Evolutionary conservation across 2,113 vertebrate genomes (phyloP).

Genomic region (Bubo blakistoni): DNA sequence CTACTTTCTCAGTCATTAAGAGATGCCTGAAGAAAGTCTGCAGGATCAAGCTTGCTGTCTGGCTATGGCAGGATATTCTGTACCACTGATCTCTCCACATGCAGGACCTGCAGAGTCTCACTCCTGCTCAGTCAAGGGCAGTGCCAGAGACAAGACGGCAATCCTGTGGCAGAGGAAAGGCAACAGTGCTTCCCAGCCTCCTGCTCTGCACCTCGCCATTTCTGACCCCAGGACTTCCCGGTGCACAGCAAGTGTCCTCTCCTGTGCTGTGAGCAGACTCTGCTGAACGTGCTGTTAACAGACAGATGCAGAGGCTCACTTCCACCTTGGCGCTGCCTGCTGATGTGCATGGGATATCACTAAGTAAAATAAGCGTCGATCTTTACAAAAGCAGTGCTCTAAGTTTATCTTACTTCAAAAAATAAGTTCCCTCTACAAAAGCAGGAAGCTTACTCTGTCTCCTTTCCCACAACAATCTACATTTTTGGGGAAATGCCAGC

Average conservation of each 20-base stretch:
- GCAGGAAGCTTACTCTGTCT: constrained; percentile 66
- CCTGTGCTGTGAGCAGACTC: background rate
- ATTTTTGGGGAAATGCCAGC: constrained; percentile 70
- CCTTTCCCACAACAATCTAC: constrained; percentile 69
- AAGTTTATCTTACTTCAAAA: constrained; percentile 64
- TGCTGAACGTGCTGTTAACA: background rate
- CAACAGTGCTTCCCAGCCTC: background rate
- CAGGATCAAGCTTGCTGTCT: background rate
- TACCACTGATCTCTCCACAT: background rate
- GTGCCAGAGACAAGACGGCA: background rate
- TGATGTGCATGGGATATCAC: background rate
- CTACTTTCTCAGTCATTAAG: background rate
- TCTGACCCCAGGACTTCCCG: background rate
- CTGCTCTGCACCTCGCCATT: background rate
- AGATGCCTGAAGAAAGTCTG: background rate
- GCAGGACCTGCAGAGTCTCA: background rate
- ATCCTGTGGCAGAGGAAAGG: background rate
- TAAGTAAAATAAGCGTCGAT: constrained; percentile 27
- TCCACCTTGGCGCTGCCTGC: constrained; percentile 40
- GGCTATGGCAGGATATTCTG: background rate
- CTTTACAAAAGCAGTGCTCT: constrained; percentile 47
- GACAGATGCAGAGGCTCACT: background rate
- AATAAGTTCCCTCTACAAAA: constrained; percentile 62
- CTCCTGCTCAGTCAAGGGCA: background rate
- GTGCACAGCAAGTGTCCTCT: background rate